Base-by-base conservation (phyloP, 2,113 vertebrate species). In the Brachypodius melanocephalos region DNA sequence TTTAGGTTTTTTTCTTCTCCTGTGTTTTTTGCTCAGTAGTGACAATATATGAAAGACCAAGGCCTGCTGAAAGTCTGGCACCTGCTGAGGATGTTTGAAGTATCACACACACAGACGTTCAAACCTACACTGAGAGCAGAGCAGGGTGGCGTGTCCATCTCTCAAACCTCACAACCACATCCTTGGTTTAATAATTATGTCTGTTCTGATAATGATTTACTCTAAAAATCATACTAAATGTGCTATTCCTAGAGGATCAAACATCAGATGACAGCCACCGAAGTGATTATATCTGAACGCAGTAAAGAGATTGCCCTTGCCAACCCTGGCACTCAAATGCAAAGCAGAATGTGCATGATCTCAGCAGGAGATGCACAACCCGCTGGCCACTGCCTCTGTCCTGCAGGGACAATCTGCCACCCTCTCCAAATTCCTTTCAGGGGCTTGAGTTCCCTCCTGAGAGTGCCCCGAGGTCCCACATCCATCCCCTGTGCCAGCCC, bases 51-150 rank as follows among this genome's bases (percentile, higher is more conserved):
- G 45, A 52, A 82, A 49, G 9, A 71, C 36, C 25, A 59, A 51
- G 63, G 42, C 25, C 46, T 81, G 66, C n/a, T 40, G 9, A 28
- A 79, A 73, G 8, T 11, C 54, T 61, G 31, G 31, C 24, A 46
- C 22, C 19, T 49, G 0, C 38, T 67, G 28, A 57, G 29, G 29
- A 6, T 55, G 12, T 68, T 38, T 58, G 57, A 76, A 5, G 11
- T 25, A 32, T 76, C 81, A 55, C 10, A 42, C 9, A 10, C 0
- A 28, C 5, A 59, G 16, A 31, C 0, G 0, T 49, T 54, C 34
- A n/a, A 29, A 80, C 6, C 43, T 10, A 9, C 31, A 6, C 32
- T 36, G 34, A 36, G 12, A 81, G 19, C 42, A 62, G 24, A 42
- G 63, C 25, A 84, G 51, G 26, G 13, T 49, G 66, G 25, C n/a